phyloP scores from a whole-genome alignment of 1,140 invertebrate species.

The Drosophila pandora region DNA sequence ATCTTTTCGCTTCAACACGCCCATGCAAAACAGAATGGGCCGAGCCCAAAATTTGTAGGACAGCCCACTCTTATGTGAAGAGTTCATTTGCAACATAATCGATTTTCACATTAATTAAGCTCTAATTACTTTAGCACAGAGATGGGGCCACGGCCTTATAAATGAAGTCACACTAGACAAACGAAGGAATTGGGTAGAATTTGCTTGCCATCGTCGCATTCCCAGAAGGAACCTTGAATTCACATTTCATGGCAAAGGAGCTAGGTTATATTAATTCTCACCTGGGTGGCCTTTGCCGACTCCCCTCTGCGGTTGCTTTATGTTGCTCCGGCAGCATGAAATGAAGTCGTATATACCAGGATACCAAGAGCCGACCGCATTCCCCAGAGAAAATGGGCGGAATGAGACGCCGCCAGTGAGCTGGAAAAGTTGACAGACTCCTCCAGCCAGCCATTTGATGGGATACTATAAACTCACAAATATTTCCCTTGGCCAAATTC shows the following conservation, averaged over 20 bases:
- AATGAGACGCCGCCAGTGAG: neutral
- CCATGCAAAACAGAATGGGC: constrained; percentile 25
- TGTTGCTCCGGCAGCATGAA: constrained; percentile 1
- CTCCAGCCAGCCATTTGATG: constrained; percentile 23
- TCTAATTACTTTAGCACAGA: constrained; percentile 45
- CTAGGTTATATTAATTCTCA: constrained; percentile 35
- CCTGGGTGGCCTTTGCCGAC: constrained; percentile 9
- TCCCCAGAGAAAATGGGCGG: constrained; percentile 2
- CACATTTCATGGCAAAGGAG: constrained; percentile 21
- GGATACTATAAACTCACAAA: constrained; percentile 30
- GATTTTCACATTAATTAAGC: constrained; percentile 62
- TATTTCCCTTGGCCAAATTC: constrained; percentile 24
- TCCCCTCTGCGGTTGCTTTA: constrained; percentile 21
- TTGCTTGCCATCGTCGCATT: neutral
- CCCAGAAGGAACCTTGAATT: constrained; percentile 6
- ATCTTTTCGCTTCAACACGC: constrained; percentile 29
- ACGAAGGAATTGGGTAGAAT: constrained; percentile 26
- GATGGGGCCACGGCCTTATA: constrained; percentile 14
- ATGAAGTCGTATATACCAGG: constrained; percentile 4
- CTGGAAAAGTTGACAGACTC: constrained; percentile 9
- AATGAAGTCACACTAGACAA: constrained; percentile 54
- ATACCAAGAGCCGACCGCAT: constrained; percentile 11
- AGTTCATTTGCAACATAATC: constrained; percentile 51
- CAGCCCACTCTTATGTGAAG: constrained; percentile 15
- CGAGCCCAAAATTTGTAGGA: constrained; percentile 15